These are phyloP conservation scores for Heliothis virescens DNA, from an alignment of 1,140 invertebrate genomes.

Conservation along the genomic window DNA sequence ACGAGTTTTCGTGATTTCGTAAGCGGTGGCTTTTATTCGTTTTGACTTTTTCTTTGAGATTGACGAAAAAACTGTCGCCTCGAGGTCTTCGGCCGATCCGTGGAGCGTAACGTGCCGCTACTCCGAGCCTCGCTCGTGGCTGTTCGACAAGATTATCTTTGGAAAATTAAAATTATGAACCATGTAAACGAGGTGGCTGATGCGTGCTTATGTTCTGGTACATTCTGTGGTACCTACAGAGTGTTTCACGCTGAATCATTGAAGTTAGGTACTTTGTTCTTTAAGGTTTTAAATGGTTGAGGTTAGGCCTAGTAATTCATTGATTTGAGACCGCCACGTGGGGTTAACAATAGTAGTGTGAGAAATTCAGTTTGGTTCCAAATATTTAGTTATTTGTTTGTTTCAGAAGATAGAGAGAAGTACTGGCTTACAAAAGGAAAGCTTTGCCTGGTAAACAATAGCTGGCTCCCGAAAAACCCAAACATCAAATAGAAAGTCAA, in stretches of 20 bases:
- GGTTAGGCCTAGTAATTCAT: no score
- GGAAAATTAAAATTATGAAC: constrained; percentile 49
- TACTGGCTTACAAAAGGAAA: no score
- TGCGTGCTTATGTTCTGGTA: background rate
- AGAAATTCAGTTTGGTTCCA: no score
- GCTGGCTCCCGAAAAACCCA: background rate
- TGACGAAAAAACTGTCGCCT: constrained; percentile 64
- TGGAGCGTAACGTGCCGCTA: constrained; percentile 47
- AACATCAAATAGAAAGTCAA: constrained; percentile 3
- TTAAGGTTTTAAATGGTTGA: no score
- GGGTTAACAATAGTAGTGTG: no score
- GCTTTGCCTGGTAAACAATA: background rate
- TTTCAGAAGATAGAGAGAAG: no score
- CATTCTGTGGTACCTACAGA: constrained; percentile 1
- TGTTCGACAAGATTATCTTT: constrained; percentile 38
- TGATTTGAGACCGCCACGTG: no score
- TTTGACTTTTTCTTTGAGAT: constrained; percentile 61
- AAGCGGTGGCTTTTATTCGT: constrained; percentile 64
- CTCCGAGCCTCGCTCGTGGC: constrained; percentile 1
- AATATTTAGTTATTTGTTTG: no score
- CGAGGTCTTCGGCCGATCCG: constrained; percentile 58
- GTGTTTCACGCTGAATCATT: background rate
- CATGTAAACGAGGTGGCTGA: constrained; percentile 39
- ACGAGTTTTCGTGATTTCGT: constrained; percentile 73
- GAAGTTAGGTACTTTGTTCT: no score